Base-by-base conservation (phyloP, 2,888 invertebrate genomes). In the Heliconius sara region DNA sequence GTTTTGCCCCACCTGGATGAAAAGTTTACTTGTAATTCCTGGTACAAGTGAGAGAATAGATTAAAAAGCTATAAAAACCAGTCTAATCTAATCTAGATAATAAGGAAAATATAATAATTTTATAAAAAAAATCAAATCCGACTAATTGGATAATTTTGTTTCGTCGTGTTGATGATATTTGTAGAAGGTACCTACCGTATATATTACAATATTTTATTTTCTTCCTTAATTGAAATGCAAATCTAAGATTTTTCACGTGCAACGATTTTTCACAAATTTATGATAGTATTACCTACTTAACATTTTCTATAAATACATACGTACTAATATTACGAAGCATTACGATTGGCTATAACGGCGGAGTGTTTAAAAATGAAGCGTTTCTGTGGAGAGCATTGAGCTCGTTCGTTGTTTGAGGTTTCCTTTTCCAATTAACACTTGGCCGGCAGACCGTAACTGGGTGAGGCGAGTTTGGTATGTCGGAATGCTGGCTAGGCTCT, bases 371-470 rank as follows among this genome's bases (percentile, higher is more conserved):
- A 94, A 94, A 94, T 94, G 94, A 94, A 95, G 92, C 94, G 92
- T 94, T 93, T 93, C 93, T 93, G 94, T 94, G 90, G 92, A 93
- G 95, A 94, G 94, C 94, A 92, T 93, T 94, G 95, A 94, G 95
- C 94, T 90, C 89, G 90, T 91, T 91, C 91, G 94, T 94, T 95
- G 95, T 95, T 95, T 90, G 92, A 94, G 89, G 95, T 95, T 95
- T 94, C 93, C 95, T 94, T 95, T 95, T 89, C 91, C 95, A 95
- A 95, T 95, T 95, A 95, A 92, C 95, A 95, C 95, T 89, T 90
- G 91, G 90, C 90, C 93, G 93, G 91, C 90, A 89, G 91, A 92
- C 93, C 93, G 94, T 94, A 95, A 93, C 94, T 95, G 95, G 95
- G 94, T 93, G 94, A 94, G 92, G 88, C 91, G 90, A 88, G 88